These are phyloP conservation scores for Ceramica pisi DNA, from an alignment of 2,888 invertebrate species.

Conservation along the genomic window DNA sequence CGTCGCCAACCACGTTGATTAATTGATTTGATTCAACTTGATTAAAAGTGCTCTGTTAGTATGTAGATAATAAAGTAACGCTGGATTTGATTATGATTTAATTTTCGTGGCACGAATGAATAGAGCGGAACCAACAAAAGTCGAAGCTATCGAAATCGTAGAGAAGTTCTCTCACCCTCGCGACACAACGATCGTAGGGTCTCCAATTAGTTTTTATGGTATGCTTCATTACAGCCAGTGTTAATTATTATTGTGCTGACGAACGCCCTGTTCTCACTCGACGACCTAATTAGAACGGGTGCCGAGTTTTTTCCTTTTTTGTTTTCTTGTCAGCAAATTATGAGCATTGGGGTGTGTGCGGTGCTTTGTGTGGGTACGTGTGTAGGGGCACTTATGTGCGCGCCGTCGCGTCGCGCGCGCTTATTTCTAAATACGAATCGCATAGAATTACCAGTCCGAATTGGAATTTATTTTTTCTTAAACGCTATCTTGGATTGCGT, in stretches of 20 bases:
- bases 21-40: slow-evolving; percentile 42
- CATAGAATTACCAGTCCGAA: slow-evolving; percentile 64
- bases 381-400: slow-evolving; percentile 73
- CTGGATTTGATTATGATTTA: slow-evolving; percentile 51
- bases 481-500: slow-evolving; percentile 31
- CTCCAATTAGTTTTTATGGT: slow-evolving; percentile 90
- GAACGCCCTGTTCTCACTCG: slow-evolving; percentile 88
- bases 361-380: slow-evolving; percentile 76
- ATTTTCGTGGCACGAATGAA: slow-evolving; percentile 49
- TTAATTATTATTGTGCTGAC: slow-evolving; percentile 90
- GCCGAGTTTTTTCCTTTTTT: slow-evolving; percentile 81
- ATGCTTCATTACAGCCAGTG: slow-evolving; percentile 90
- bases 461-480: slow-evolving; percentile 57
- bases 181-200: slow-evolving; percentile 81
- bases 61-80: slow-evolving; percentile 33
- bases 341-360: slow-evolving; percentile 82
- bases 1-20: slow-evolving; percentile 29
- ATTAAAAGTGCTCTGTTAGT: slow-evolving; percentile 39
- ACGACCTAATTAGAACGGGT: slow-evolving; percentile 89
- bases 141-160: slow-evolving; percentile 76
- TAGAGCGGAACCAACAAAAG: slow-evolving; percentile 66
- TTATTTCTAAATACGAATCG: slow-evolving; percentile 69
- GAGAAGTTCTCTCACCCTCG: slow-evolving; percentile 74
- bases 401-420: slow-evolving; percentile 66
- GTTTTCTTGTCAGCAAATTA: slow-evolving; percentile 86